These are phyloP conservation scores for Regulus satrapa DNA, from an alignment of 2,113 vertebrate genomes.

Conservation along the genomic window DNA sequence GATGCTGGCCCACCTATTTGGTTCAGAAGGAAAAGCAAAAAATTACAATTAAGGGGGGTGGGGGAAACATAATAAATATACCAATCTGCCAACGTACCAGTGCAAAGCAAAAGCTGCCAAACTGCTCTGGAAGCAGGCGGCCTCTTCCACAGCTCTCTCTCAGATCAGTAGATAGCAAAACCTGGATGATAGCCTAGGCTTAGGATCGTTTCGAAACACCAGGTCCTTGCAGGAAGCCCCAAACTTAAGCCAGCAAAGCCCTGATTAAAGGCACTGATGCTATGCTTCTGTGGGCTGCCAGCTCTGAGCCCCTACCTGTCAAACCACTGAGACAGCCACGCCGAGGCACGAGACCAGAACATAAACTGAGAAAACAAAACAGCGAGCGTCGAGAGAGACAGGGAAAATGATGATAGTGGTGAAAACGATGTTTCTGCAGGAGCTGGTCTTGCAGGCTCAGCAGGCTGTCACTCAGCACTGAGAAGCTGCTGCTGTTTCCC, in stretches of 20 bases:
- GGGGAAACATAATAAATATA: fast-evolving
- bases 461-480: not conserved
- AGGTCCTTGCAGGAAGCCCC: not conserved
- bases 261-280: not conserved
- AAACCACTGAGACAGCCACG: not conserved
- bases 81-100: not conserved
- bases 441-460: not conserved
- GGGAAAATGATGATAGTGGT: not conserved
- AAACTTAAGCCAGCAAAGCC: not conserved
- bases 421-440: not conserved
- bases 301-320: not conserved
- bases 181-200: not conserved
- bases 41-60: not conserved
- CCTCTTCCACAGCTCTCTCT: not conserved
- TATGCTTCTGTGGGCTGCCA: not conserved
- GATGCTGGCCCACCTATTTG: not conserved
- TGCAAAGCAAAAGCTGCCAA: not conserved
- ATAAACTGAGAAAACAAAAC: not conserved
- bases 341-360: fast-evolving
- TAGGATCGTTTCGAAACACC: not conserved
- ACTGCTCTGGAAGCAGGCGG: not conserved
- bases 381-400: not conserved
- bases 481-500: not conserved
- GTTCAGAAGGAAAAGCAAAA: not conserved
- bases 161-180: not conserved